Conservation (phyloP, 2,113 vertebrate species). For the Peucedramus taeniatus region DNA sequence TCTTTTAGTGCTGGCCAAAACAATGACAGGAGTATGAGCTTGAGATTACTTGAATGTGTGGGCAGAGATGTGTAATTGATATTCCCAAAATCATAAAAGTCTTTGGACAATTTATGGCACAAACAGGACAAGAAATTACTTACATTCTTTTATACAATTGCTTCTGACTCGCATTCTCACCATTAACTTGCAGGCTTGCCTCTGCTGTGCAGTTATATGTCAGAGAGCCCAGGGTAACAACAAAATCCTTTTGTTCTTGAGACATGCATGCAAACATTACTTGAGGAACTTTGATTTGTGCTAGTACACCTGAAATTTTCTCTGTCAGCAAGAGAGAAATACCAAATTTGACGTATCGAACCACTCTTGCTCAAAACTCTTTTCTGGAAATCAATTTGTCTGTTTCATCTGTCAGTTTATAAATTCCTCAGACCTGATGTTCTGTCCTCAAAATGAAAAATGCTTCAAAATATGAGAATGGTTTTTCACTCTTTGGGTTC, state of each 20-base stretch:
- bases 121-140: background rate
- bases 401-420: background rate
- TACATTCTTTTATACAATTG: slow-evolving; percentile 11
- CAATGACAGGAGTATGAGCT: background rate
- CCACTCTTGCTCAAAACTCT: background rate
- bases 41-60: background rate
- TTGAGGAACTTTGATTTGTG: slow-evolving; percentile 5
- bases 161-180: background rate
- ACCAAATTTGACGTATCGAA: slow-evolving; percentile 35
- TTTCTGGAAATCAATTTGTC: slow-evolving; percentile 41
- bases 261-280: background rate
- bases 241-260: slow-evolving; percentile 17
- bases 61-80: background rate
- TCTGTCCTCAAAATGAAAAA: slow-evolving; percentile 23
- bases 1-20: background rate
- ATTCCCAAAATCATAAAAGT: slow-evolving; percentile 5
- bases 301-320: slow-evolving; percentile 37
- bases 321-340: background rate
- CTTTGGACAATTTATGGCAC: background rate
- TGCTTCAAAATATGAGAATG: background rate
- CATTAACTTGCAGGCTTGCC: background rate
- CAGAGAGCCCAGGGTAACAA: background rate
- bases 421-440: slow-evolving; percentile 4
- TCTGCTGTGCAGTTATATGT: background rate
- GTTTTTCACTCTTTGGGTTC: background rate